phyloP scores from a whole-genome alignment of 1,140 invertebrate species.

The Nylanderia fulva region DNA sequence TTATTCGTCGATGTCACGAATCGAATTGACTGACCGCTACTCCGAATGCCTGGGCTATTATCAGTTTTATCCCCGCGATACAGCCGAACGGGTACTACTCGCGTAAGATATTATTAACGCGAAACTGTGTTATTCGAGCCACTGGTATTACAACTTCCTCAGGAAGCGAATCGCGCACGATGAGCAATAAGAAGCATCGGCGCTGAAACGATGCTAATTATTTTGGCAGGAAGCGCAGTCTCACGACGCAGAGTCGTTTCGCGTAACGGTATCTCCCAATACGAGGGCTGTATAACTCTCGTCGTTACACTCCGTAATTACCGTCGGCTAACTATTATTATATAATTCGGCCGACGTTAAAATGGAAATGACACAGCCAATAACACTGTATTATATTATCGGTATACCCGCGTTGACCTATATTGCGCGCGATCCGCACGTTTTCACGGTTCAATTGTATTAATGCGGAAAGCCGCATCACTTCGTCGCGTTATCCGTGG shows the following conservation, averaged over 20 bases:
- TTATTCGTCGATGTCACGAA: constrained; percentile 29
- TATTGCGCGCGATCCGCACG: constrained; percentile 1
- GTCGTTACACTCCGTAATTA: constrained; percentile 48
- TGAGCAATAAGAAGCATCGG: constrained; percentile 24
- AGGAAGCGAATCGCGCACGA: neutral
- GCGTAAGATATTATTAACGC: neutral
- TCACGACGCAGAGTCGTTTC: neutral
- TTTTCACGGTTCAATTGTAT: constrained; percentile 38
- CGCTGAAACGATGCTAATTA: constrained; percentile 30
- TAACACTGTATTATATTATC: constrained; percentile 21
- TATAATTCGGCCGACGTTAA: constrained; percentile 40
- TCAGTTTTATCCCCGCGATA: neutral
- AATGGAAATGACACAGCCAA: constrained; percentile 42
- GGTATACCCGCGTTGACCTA: constrained; percentile 7
- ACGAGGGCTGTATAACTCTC: neutral
- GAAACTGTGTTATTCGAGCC: constrained; percentile 38
- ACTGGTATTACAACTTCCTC: constrained; percentile 1
- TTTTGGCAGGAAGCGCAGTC: constrained; percentile 17
- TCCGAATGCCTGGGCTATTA: constrained; percentile 25
- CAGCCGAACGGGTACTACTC: no score
- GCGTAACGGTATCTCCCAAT: neutral
- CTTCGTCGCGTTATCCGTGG: neutral
- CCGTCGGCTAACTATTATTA: constrained; percentile 21
- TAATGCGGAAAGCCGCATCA: constrained; percentile 1
- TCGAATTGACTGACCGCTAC: constrained; percentile 23